Evolutionary conservation across 2,888 invertebrate genomes (phyloP), one percentile per base, ranked within the genome.

Genomic region (Eupithecia inturbata): DNA sequence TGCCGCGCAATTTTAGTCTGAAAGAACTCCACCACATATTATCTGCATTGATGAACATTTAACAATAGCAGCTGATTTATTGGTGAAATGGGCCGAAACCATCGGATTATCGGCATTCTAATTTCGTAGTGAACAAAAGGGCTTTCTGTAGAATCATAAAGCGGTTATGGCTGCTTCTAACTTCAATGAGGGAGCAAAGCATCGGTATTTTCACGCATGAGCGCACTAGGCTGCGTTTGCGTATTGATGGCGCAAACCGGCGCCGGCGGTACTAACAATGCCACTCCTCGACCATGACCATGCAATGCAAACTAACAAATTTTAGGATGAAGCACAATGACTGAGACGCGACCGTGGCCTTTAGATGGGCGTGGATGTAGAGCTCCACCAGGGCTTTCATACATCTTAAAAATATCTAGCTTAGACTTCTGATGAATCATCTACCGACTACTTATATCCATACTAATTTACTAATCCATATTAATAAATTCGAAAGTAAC

Each of bases 261-360:
- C 57, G 57, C 63, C 69, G 28, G 41, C n/a, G 74, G 63, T 66
- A 60, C 71, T 67, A 71, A 74, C 70, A 64, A 71, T 74, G 66
- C 31, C 69, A 74, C 70, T 63, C 72, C 67, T 63, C 70, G 72
- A 70, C 78, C 78, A 68, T 78, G 78, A 78, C 74, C 74, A 72
- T 75, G 78, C 76, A 72, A 74, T 74, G 67, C 68, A 74, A 76
- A 76, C 71, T 73, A 68, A 57, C 26, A 78, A 73, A 78, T 72
- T 74, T 78, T 72, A 76, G 74, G 76, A 53, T 76, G 74, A 76
- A 76, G 78, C 57, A 57, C 26, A 57, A 57, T 57, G 53, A 53
- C 53, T 53, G 57, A 57, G 57, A 57, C 57, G 57, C 26, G 57
- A 57, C 57, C 57, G 57, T 57, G 57, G 57, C 57, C 57, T 57